These are phyloP conservation scores for Poecilia velifera DNA, from an alignment of 2,797 vertebrate genomes.

Conservation along the genomic window DNA sequence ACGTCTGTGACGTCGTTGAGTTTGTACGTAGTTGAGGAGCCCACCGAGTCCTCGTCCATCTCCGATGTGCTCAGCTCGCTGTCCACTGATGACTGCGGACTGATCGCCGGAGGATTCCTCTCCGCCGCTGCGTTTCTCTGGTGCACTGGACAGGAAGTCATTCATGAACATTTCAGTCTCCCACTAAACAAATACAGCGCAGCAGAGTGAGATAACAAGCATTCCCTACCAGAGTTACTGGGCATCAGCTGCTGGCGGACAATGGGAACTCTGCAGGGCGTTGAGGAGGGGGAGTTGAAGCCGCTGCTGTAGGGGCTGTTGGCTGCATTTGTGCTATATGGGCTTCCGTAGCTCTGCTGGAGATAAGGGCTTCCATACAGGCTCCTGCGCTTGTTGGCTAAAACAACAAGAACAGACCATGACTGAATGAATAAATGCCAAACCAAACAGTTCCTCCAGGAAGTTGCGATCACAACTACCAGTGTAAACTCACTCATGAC, in stretches of 20 bases:
- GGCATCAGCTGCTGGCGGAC: slow-evolving; percentile 93
- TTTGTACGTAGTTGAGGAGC: slow-evolving; percentile 95
- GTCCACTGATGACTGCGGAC: slow-evolving; percentile 96
- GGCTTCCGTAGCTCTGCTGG: slow-evolving; percentile 82
- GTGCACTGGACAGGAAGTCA: slow-evolving; percentile 75
- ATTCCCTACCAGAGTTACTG: slow-evolving; percentile 85
- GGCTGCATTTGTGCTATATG: slow-evolving; percentile 90
- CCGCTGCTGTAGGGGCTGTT: slow-evolving; percentile 95
- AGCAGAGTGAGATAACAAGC: background rate
- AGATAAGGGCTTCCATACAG: slow-evolving; percentile 91
- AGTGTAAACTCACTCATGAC: too few species aligned
- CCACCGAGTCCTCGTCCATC: slow-evolving; percentile 98
- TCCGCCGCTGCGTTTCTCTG: slow-evolving; percentile 86
- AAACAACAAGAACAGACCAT: slow-evolving; percentile 16
- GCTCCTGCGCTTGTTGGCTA: slow-evolving; percentile 92
- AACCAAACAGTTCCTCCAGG: too few species aligned
- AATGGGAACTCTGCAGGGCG: slow-evolving; percentile 88
- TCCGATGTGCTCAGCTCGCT: slow-evolving; percentile 98
- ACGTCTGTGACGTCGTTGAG: slow-evolving; percentile 98
- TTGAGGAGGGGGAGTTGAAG: slow-evolving; percentile 96
- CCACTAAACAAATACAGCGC: background rate
- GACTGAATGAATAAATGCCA: background rate
- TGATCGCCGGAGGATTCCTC: slow-evolving; percentile 89
- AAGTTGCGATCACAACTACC: too few species aligned
- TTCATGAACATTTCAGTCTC: background rate